Base-by-base conservation (phyloP, 2,888 invertebrate species). In the Galeruca laticollis region DNA sequence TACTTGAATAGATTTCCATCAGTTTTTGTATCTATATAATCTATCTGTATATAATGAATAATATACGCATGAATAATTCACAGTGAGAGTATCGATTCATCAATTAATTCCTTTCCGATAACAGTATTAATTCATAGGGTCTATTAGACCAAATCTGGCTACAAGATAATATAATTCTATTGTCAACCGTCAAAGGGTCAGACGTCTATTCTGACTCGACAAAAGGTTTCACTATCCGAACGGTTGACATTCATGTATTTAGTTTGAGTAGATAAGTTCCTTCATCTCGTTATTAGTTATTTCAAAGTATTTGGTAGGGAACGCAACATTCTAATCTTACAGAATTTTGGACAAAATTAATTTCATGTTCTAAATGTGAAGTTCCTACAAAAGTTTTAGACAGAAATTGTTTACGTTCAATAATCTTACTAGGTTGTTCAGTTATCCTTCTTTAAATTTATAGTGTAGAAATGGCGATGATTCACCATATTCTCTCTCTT, bases 91-190 rank as follows among this genome's bases (percentile, higher is more conserved):
- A 57, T 57, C 35, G 56, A 57, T 57, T 57, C 33, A 35, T 56
- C 35, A 56, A n/a, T 18, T 35, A 56, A 56, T 56, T 57, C 56
- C 56, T 57, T 37, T 33, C 56, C 35, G 56, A 57, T 57, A 26
- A 26, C 26, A 35, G 56, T 11, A 57, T 57, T 57, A 57, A 57
- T 57, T 57, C 35, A 18, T 15, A n/a, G 15, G 8, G 47, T 18
- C 47, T 47, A 47, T 47, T 47, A 47, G 47, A 47, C 47, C 15
- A 47, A 15, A 47, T 47, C 47, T 13, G 26, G 31, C 15, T 31
- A 31, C 54, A 54, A 54, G 54, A 54, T 54, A 54, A 54, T 54
- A 31, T 26, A 54, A n/a, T 54, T 54, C 54, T 31, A 54, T 54
- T 54, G 54, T 54, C 26, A 54, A 15, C 15, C 31, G 54, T 54